A percentile compares a stretch with the other conserved stretches of the same genome.
Conservation (phyloP, 2,888 invertebrate species). For the Nephrotoma guestfalica region DNA sequence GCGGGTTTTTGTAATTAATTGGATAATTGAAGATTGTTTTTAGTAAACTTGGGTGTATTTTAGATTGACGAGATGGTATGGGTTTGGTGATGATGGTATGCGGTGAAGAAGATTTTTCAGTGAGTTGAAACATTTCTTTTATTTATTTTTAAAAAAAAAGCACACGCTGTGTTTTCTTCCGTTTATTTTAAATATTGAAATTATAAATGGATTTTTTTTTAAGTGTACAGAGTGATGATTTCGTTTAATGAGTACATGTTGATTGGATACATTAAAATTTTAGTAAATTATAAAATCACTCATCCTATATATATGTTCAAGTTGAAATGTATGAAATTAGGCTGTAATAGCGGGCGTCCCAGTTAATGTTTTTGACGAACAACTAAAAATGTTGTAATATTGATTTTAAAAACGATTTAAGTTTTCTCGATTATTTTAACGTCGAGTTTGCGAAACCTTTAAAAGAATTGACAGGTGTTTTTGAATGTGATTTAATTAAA, state of each 20-base stretch:
- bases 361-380: too few relatives aligned
- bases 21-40: not conserved
- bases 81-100: not conserved
- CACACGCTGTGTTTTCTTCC: not conserved
- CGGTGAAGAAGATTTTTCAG: not conserved
- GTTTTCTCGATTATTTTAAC: too few relatives aligned
- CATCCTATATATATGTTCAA: not conserved
- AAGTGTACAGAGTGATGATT: not conserved
- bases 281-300: not conserved
- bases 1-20: not conserved
- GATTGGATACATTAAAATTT: not conserved
- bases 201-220: not conserved
- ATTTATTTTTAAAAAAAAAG: not conserved
- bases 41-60: not conserved
- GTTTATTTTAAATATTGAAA: not conserved
- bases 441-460: too few relatives aligned
- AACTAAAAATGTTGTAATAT: too few relatives aligned
- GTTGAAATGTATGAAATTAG: not conserved
- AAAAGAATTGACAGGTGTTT: not conserved
- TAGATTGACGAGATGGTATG: not conserved
- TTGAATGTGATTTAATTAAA: not conserved
- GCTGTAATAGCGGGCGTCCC: not conserved
- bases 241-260: not conserved
- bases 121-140: not conserved
- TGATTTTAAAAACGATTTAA: too few relatives aligned